Percentiles rank a stretch among this genome's conserved stretches.
Conservation (phyloP, 2,888 invertebrate species). For the Homarus gammarus region DNA sequence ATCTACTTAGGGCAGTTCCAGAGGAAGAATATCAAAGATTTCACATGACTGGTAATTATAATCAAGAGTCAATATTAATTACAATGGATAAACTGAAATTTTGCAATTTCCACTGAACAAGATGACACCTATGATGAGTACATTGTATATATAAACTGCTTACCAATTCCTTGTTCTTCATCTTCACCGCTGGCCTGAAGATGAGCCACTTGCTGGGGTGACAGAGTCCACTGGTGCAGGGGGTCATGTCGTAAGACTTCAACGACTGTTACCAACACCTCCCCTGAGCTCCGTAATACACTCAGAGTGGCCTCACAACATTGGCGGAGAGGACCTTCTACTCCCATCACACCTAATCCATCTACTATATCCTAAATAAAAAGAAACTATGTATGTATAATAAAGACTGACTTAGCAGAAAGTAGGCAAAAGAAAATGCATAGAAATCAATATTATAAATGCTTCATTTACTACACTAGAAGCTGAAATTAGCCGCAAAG, state of each 20-base stretch:
- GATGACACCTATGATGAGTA: too few species aligned
- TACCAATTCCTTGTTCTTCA: neutral
- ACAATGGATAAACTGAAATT: too few species aligned
- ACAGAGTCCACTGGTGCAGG: constrained; percentile 92
- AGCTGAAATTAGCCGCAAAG: neutral
- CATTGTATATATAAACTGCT: too few species aligned
- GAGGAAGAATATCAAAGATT: too few species aligned
- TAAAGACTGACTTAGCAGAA: neutral
- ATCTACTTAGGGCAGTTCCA: too few species aligned
- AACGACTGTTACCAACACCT: constrained; percentile 91
- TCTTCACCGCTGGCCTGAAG: constrained; percentile 80
- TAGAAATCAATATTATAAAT: neutral
- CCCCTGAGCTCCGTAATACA: constrained; percentile 88
- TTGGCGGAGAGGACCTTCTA: constrained; percentile 91
- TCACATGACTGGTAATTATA: too few species aligned
- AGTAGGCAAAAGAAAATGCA: neutral
- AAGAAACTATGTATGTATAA: neutral
- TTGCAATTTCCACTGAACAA: too few species aligned
- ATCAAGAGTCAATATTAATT: too few species aligned
- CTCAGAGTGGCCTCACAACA: constrained; percentile 93
- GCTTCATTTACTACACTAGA: neutral
- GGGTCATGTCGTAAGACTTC: constrained; percentile 97
- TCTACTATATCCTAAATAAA: constrained; percentile 89
- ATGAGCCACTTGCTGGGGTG: constrained; percentile 83
- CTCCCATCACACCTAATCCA: constrained; percentile 94